Percentiles rank a stretch among this genome's conserved stretches.
Evolutionary conservation across 2,113 vertebrate genomes (phyloP).

Genomic region (Trichechus manatus): DNA sequence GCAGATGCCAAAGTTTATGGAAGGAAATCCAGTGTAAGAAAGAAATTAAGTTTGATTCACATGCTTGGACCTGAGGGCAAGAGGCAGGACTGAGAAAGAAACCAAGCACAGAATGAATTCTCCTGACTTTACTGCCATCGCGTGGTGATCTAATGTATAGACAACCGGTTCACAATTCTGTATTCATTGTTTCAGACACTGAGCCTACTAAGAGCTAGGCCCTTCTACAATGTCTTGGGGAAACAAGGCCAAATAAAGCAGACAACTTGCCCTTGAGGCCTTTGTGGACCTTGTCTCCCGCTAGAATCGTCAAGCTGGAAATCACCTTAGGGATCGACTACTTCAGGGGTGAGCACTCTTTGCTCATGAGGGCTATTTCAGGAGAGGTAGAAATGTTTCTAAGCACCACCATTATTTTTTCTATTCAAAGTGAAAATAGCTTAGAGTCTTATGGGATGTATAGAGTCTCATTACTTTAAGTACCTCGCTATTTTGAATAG

Average conservation of each 20-base stretch:
- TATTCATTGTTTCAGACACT: not conserved
- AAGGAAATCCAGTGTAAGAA: slow-evolving; percentile 16
- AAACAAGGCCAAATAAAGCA: slow-evolving; percentile 32
- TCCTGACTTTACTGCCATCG: slow-evolving; percentile 75
- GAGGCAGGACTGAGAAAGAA: not conserved
- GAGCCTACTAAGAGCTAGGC: not conserved
- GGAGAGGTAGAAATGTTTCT: slow-evolving; percentile 36
- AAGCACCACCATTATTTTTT: slow-evolving; percentile 6
- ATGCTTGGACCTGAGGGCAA: not conserved
- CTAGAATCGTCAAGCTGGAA: not conserved
- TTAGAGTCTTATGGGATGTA: not conserved
- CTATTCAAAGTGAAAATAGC: slow-evolving; percentile 49
- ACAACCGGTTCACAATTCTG: not conserved
- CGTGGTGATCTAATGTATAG: slow-evolving; percentile 39
- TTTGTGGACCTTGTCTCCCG: not conserved
- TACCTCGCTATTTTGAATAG: slow-evolving; percentile 43
- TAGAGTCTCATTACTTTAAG: slow-evolving; percentile 4
- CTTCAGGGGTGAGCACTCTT: not conserved
- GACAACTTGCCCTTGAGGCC: not conserved
- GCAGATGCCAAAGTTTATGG: not conserved
- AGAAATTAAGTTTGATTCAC: slow-evolving; percentile 25
- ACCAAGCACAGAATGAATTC: not conserved
- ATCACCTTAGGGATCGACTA: not conserved
- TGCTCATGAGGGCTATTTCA: slow-evolving; percentile 36
- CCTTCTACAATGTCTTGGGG: not conserved